A percentile compares a stretch with the other conserved stretches of the same genome.
Evolutionary conservation across 2,888 invertebrate species (phyloP).

Genomic region (Tolmerus cingulatus): DNA sequence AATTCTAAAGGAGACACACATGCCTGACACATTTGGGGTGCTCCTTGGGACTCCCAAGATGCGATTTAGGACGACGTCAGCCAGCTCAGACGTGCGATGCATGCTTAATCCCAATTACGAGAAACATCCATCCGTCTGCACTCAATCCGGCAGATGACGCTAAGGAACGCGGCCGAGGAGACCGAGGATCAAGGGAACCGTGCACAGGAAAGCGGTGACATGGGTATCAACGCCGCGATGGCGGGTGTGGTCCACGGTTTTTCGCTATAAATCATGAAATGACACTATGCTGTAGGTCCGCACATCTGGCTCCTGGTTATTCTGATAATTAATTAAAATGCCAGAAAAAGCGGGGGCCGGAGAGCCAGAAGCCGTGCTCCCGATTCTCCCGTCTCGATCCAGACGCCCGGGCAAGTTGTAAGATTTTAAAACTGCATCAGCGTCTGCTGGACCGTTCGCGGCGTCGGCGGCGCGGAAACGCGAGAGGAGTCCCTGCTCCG

Average conservation of each 20-base stretch:
- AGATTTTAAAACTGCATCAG: conserved; percentile 1
- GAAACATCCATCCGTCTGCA: conserved; percentile 22
- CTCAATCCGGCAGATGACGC: conserved; percentile 20
- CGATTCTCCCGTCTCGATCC: background rate
- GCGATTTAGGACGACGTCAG: conserved; percentile 6
- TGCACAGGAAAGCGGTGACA: conserved; percentile 35
- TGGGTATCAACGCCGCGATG: conserved; percentile 16
- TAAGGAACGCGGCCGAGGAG: background rate
- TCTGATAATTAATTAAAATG: conserved; percentile 29
- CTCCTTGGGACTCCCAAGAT: conserved; percentile 3
- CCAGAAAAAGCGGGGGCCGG: conserved; percentile 2
- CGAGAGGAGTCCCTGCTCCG: background rate
- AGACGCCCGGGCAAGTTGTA: conserved; percentile 1
- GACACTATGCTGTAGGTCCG: conserved; percentile 29
- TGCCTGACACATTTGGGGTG: conserved; percentile 28
- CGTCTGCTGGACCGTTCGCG: background rate
- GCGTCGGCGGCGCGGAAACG: background rate
- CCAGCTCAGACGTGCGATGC: conserved; percentile 14
- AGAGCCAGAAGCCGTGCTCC: conserved; percentile 20
- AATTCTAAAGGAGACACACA: conserved; percentile 21
- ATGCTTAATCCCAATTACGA: conserved; percentile 30
- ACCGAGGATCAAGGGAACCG: background rate
- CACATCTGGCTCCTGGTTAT: conserved; percentile 12
- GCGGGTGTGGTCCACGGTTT: background rate
- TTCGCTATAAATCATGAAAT: conserved; percentile 35